Conservation (phyloP, 1,140 invertebrate genomes). For the Philopotamus ludificatus region DNA sequence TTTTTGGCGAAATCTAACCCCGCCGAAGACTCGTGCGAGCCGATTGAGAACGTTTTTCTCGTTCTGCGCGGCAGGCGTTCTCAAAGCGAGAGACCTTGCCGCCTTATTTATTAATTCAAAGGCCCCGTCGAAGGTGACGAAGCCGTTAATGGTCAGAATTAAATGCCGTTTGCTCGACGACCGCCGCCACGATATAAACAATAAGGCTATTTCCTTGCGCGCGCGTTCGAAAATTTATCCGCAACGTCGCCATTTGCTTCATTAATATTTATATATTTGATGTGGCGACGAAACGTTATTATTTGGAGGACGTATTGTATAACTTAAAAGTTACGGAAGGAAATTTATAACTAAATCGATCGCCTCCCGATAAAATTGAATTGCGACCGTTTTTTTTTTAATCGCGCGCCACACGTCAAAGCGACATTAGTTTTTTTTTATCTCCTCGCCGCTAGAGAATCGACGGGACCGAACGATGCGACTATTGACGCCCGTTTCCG, state of each 20-base stretch:
- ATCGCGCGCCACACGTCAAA: too few species aligned
- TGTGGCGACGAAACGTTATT: too few species aligned
- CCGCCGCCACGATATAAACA: not conserved
- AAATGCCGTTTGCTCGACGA: slow-evolving; percentile 17
- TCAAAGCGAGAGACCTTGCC: slow-evolving; percentile 37
- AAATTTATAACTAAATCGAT: not conserved
- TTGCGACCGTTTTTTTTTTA: too few species aligned
- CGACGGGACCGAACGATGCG: not conserved
- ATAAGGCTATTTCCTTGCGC: not conserved
- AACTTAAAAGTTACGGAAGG: not conserved
- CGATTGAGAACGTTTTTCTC: too few species aligned
- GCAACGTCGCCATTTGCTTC: too few species aligned
- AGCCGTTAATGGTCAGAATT: slow-evolving; percentile 32
- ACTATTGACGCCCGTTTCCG: not conserved
- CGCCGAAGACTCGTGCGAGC: too few species aligned
- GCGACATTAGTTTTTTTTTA: too few species aligned
- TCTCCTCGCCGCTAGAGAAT: not conserved
- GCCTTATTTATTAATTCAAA: slow-evolving; percentile 40
- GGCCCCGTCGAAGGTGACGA: slow-evolving; percentile 38
- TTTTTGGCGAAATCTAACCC: too few species aligned
- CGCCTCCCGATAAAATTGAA: too few species aligned
- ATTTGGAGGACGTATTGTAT: too few species aligned
- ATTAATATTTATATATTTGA: too few species aligned
- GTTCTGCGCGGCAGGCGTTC: slow-evolving; percentile 26
- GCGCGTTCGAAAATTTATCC: too few species aligned